phyloP scores from a whole-genome alignment of 1,140 invertebrate genomes.

The Matsumurasca onukii region DNA sequence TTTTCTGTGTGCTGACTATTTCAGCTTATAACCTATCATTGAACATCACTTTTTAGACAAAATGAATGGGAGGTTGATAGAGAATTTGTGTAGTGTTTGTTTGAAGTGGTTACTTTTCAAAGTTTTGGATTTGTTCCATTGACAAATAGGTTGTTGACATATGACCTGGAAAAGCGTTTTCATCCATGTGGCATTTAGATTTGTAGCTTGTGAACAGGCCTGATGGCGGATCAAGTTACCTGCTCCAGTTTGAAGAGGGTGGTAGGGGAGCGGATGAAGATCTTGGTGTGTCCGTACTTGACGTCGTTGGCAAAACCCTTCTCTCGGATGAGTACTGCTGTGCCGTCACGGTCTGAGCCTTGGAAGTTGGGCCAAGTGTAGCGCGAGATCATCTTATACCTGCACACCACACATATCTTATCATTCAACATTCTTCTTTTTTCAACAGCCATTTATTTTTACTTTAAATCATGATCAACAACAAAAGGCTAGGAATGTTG shows the following conservation, averaged over 20 bases:
- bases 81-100: too few species aligned
- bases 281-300: constrained; percentile 91
- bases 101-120: too few species aligned
- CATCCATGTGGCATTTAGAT: too few species aligned
- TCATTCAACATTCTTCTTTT: neutral
- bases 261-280: constrained; percentile 89
- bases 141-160: too few species aligned
- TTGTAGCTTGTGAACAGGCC: too few species aligned
- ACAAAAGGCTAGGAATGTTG: neutral
- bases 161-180: too few species aligned
- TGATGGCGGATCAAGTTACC: too few species aligned
- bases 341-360: constrained; percentile 76
- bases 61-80: too few species aligned
- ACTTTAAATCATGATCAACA: neutral
- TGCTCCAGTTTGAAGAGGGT: constrained; percentile 89
- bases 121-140: too few species aligned
- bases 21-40: too few species aligned
- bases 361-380: constrained; percentile 95
- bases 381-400: constrained; percentile 95
- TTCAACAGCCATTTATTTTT: neutral
- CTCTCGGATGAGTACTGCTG: constrained; percentile 78
- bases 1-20: too few species aligned
- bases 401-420: constrained; percentile 42
- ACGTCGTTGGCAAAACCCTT: constrained; percentile 80
- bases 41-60: too few species aligned